Evolutionary conservation across 2,888 invertebrate genomes (phyloP), one percentile per base, ranked within the genome.

Genomic region (Dynastes grantii): DNA sequence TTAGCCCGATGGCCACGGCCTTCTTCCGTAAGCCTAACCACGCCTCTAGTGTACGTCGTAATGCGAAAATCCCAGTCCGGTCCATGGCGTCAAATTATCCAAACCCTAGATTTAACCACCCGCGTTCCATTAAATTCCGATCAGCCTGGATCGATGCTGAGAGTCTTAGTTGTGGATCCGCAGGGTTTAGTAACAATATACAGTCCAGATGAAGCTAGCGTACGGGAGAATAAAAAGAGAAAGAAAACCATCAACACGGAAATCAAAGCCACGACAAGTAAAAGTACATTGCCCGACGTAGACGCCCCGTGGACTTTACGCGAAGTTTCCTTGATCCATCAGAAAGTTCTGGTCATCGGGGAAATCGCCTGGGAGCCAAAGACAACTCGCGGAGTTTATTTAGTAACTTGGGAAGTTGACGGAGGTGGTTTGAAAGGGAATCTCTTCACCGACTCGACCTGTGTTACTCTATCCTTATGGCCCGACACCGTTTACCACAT

Each of bases 321-420:
- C 84, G 93, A 93, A 88, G 92, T 94, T 84, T 94, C 93, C 6
- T 90, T 94, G 64, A 94, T 94, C 82, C 94, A 94, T 87, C 94
- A 94, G 87, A 93, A 93, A 88, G 93, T 93, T 81, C 87, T 92
- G 55, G 92, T 92, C 58, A 94, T 94, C 82, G 94, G 94, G 63
- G 94, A 94, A 89, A 93, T 94, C 82, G 92, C 93, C 68, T 94
- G 94, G 94, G 93, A 93, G 84, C 92, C 93, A 9, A 92, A 92
- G 88, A 91, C 92, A 85, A 90, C 89, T 77, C 91, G 91, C 76
- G 92, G 92, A 37, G 93, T 95, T 79, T 95, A 95, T 89, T 90
- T 95, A 85, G 95, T 95, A 76, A 95, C 95, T 80, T 95, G 95
- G 95, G 95, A 95, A 91, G 94, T 95, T 77, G 94, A 94, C 85